phyloP scores from a whole-genome alignment of 2,113 vertebrate genomes.

The Lampris incognitus region DNA sequence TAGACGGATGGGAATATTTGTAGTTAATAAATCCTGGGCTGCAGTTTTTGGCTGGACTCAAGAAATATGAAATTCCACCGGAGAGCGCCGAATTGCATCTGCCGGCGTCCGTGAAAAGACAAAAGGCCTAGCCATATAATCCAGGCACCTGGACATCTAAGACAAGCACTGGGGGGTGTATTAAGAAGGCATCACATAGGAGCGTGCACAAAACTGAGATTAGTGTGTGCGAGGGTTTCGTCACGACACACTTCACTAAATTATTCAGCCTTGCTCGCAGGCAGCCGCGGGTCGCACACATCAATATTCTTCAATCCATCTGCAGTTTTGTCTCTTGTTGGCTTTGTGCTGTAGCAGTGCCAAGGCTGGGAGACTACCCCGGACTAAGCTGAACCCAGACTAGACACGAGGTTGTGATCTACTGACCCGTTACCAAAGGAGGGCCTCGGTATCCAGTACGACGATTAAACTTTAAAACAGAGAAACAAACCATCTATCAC shows the following conservation, averaged over 20 bases:
- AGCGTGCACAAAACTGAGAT: conserved; percentile 67
- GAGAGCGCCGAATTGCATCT: conserved; percentile 67
- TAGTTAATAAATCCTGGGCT: conserved; percentile 81
- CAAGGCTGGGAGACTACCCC: conserved; percentile 64
- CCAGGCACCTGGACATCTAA: conserved; percentile 60
- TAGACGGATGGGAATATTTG: conserved; percentile 81
- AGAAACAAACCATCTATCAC: conserved; percentile 44
- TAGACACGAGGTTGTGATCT: conserved; percentile 56
- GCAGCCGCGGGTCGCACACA: conserved; percentile 82
- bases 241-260: conserved; percentile 84
- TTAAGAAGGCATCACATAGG: conserved; percentile 42
- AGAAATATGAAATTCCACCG: conserved; percentile 76
- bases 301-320: conserved; percentile 85
- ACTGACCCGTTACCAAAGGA: conserved; percentile 29
- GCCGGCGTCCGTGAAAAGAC: conserved; percentile 64
- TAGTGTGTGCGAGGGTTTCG: conserved; percentile 77
- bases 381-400: conserved; percentile 55
- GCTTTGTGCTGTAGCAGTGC: conserved; percentile 77
- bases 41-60: conserved; percentile 73
- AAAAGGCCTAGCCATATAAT: conserved; percentile 53
- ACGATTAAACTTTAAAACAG: conserved; percentile 42
- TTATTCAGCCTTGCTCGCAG: conserved; percentile 85
- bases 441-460: conserved; percentile 11
- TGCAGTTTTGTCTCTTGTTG: conserved; percentile 83
- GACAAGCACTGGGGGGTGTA: conserved; percentile 56